A percentile compares a stretch with the other conserved stretches of the same genome.
Conservation (phyloP, 2,113 vertebrate species). For the Typhlomys cinereus region DNA sequence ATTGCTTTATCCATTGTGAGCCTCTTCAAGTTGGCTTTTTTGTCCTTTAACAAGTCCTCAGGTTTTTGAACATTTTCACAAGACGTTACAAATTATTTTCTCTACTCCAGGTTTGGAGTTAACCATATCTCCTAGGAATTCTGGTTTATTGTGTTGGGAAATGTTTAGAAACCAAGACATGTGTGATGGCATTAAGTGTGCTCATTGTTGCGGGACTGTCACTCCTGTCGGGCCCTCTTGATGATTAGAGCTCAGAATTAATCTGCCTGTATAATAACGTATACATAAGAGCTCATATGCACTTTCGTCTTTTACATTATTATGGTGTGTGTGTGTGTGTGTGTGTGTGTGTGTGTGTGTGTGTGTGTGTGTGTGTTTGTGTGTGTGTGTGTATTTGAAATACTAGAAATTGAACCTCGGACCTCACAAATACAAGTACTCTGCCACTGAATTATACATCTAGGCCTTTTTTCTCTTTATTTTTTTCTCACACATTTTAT, state of each 20-base stretch:
- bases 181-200: neutral
- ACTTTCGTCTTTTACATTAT: conserved; percentile 8
- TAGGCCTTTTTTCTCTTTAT: neutral
- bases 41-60: conserved; percentile 20
- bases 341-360: neutral
- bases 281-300: neutral
- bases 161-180: conserved; percentile 56
- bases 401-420: neutral
- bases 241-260: neutral
- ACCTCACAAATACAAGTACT: neutral
- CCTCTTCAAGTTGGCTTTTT: conserved; percentile 4
- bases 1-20: neutral
- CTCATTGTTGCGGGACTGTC: conserved; percentile 2
- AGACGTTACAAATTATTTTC: conserved; percentile 28
- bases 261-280: neutral
- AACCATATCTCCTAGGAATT: conserved; percentile 8
- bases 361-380: neutral
- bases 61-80: conserved; percentile 30
- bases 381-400: neutral
- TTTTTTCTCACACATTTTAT: too few relatives aligned
- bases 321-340: neutral
- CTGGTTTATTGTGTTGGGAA: conserved; percentile 39
- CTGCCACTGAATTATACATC: neutral
- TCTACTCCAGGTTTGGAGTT: neutral
- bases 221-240: neutral